A percentile compares a stretch with the other conserved stretches of the same genome.
phyloP scores from a whole-genome alignment of 1,140 invertebrate species.

The Linepithema humile region DNA sequence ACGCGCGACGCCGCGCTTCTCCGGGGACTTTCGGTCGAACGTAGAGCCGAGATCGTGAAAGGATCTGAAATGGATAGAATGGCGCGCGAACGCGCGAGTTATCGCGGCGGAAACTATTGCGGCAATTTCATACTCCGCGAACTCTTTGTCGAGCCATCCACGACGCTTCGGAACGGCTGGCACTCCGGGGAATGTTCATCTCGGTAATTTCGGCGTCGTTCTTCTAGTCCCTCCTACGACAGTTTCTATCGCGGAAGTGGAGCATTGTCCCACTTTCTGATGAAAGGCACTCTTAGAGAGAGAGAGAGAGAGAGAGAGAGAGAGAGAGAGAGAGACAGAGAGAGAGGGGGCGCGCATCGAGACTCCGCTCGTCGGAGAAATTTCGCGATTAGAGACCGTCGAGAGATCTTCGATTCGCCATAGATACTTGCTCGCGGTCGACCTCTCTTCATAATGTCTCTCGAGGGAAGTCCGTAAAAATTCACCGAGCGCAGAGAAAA shows the following conservation, averaged over 20 bases:
- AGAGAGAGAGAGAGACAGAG: no score
- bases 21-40: constrained; percentile 36
- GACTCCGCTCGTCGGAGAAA: constrained; percentile 44
- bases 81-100: constrained; percentile 24
- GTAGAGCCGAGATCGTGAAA: constrained; percentile 40
- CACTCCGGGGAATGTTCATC: constrained; percentile 67
- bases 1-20: not conserved
- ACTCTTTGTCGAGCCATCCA: constrained; percentile 59
- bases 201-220: constrained; percentile 52
- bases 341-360: not conserved
- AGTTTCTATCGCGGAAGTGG: constrained; percentile 33
- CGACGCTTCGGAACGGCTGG: constrained; percentile 29
- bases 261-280: constrained; percentile 59
- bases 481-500: constrained; percentile 7
- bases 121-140: constrained; percentile 59
- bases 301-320: no score
- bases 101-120: constrained; percentile 27
- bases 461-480: not conserved
- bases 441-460: not conserved
- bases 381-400: constrained; percentile 55
- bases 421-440: constrained; percentile 14
- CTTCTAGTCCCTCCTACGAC: constrained; percentile 25
- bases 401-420: constrained; percentile 1
- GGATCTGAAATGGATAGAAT: constrained; percentile 52
- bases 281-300: constrained; percentile 54